Base-by-base conservation (phyloP, 1,140 invertebrate species). In the Drosophila pectinifera region DNA sequence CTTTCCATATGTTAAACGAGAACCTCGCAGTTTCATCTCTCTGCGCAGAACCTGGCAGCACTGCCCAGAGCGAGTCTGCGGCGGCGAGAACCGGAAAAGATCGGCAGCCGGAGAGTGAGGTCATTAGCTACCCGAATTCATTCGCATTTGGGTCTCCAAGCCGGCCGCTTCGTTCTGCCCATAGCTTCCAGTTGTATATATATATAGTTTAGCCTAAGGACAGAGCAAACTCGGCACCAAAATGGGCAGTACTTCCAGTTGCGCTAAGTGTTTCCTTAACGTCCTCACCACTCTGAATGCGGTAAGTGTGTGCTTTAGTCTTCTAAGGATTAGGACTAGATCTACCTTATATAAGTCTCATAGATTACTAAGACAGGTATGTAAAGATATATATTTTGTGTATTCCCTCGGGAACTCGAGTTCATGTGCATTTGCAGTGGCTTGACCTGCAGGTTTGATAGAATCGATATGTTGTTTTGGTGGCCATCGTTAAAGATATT, bases 211-310 rank as follows among this genome's bases (percentile, higher is more conserved):
- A 1, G 14, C 39, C 20, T 22, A 18, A 16, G 14, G 22, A 34
- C 22, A 48, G 2, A 18, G 22, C 54, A 39, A 14, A 0, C 22
- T 7, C 24, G 13, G n/a, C 10, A 16, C 11, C 0, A 90, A 72
- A 7, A 91, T 91, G 89, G 89, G 86, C 16, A 90, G 83, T 49
- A 88, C 89, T 51, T 85, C 89, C 31, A 88, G 73, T 22, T 78
- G 73, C 28, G 69, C 85, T 16, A 91, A 91, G 77, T 91, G 83
- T 55, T 70, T 90, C 20, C 72, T 91, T 6, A 91, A 85, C 57
- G 72, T 67, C 4, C 58, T 91, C 11, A 91, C 85, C 43, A 82
- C 79, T 20, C 20, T 90, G 5, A 61, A 75, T 55, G 88, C 73
- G 67, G 89, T 91, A 80, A 91, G 89, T 69, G n/a, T n/a, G n/a